phyloP scores from a whole-genome alignment of 2,888 invertebrate species.

The Eilema sororculum region DNA sequence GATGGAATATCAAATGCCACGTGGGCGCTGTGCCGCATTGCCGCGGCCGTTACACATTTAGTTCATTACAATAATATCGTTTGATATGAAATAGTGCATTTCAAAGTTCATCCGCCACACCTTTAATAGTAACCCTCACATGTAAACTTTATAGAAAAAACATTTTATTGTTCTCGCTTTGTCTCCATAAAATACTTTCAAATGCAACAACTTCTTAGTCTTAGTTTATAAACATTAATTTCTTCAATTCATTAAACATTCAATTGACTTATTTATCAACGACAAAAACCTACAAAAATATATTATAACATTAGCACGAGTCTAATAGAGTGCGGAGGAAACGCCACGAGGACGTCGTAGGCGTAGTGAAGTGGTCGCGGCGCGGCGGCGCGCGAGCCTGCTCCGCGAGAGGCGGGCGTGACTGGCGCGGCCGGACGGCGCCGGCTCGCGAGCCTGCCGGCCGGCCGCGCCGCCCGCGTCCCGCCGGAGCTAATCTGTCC shows the following conservation, averaged over 20 bases:
- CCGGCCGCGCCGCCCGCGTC: constrained; percentile 23
- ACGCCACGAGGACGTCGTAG: constrained; percentile 60
- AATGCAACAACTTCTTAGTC: constrained; percentile 87
- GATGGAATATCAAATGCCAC: constrained; percentile 79
- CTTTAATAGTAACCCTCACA: constrained; percentile 75
- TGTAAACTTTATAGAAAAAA: constrained; percentile 86
- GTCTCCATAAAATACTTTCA: constrained; percentile 86
- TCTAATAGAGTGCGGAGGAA: constrained; percentile 74
- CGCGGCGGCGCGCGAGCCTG: constrained; percentile 37
- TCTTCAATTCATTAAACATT: constrained; percentile 85
- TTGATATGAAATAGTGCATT: constrained; percentile 84
- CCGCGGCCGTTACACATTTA: constrained; percentile 71
- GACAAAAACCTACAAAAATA: constrained; percentile 87
- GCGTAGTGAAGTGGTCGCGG: constrained; percentile 27
- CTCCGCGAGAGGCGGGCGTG: constrained; percentile 25
- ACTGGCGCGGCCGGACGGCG: constrained; percentile 36
- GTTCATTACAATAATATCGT: constrained; percentile 73
- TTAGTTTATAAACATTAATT: constrained; percentile 84
- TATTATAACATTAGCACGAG: constrained; percentile 85
- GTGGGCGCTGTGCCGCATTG: constrained; percentile 61
- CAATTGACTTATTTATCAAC: constrained; percentile 87
- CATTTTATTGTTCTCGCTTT: constrained; percentile 86
- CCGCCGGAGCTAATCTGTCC: constrained; percentile 48
- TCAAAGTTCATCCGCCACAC: constrained; percentile 75
- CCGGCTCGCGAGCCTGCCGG: constrained; percentile 23